Percentiles rank a stretch among this genome's conserved stretches.
phyloP scores from a whole-genome alignment of 2,888 invertebrate species.

The Eupelmus urozonus region DNA sequence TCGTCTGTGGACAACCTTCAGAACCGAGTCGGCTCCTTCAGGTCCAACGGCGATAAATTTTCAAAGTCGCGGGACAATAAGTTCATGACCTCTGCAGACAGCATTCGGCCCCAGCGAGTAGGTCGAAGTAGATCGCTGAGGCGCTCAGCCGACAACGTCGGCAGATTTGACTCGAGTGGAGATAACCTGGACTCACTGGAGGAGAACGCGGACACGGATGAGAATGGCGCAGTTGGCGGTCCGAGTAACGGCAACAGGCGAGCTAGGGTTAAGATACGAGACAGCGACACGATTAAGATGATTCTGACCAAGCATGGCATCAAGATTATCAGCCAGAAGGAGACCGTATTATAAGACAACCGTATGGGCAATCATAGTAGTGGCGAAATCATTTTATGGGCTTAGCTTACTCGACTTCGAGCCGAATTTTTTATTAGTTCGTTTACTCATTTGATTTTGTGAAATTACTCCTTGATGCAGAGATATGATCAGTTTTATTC shows the following conservation, averaged over 20 bases:
- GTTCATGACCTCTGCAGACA: conserved; percentile 72
- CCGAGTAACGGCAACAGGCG: conserved; percentile 23
- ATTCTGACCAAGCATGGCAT: conserved; percentile 88
- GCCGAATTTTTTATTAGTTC: neutral
- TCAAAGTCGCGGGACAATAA: conserved; percentile 64
- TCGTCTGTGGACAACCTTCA: conserved; percentile 75
- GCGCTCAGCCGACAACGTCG: conserved; percentile 72
- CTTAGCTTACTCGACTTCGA: neutral
- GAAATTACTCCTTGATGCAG: conserved; percentile 31
- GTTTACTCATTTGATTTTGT: conserved; percentile 22
- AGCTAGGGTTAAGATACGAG: conserved; percentile 64
- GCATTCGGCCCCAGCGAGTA: conserved; percentile 65
- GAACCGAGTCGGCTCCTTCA: conserved; percentile 61
- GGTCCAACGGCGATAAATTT: conserved; percentile 65
- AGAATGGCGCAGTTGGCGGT: conserved; percentile 51
- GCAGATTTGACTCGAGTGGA: conserved; percentile 67
- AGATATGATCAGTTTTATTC: no score
- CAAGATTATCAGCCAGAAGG: conserved; percentile 88
- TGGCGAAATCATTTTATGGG: conserved; percentile 51
- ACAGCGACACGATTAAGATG: conserved; percentile 83
- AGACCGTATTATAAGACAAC: conserved; percentile 79
- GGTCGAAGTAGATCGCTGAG: conserved; percentile 68
- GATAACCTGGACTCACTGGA: conserved; percentile 70
- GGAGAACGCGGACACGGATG: conserved; percentile 64
- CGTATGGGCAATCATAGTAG: conserved; percentile 41